These are phyloP conservation scores for Cercocebus atys DNA, from an alignment of 2,113 vertebrate species.

Conservation along the genomic window DNA sequence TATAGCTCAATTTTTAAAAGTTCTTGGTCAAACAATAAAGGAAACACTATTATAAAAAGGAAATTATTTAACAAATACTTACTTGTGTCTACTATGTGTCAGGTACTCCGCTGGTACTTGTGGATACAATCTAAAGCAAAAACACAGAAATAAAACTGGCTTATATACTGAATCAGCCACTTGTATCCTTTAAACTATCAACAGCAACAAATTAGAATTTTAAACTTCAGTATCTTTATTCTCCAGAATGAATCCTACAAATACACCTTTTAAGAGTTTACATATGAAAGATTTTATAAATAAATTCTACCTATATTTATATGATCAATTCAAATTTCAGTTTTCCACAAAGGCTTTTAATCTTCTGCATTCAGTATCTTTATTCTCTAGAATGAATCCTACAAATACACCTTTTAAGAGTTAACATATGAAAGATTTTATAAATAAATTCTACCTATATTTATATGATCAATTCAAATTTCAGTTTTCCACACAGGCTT, in stretches of 20 bases:
- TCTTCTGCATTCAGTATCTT: neutral
- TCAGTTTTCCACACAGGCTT: neutral
- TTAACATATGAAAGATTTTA: neutral
- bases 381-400: neutral
- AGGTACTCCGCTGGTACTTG: neutral
- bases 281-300: neutral
- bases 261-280: neutral
- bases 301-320: neutral
- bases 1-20: neutral
- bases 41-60: neutral
- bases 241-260: neutral
- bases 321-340: neutral
- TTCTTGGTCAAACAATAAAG: neutral
- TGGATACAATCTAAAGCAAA: neutral
- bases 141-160: neutral
- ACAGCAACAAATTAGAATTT: neutral
- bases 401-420: neutral
- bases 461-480: neutral
- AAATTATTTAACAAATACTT: constrained; percentile 17
- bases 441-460: neutral
- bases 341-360: neutral
- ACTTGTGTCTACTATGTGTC: neutral
- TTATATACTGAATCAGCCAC: neutral
- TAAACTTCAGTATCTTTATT: neutral
- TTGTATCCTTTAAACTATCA: neutral